Base-by-base conservation (phyloP, 2,113 vertebrate genomes). In the Oenanthe oenanthe region DNA sequence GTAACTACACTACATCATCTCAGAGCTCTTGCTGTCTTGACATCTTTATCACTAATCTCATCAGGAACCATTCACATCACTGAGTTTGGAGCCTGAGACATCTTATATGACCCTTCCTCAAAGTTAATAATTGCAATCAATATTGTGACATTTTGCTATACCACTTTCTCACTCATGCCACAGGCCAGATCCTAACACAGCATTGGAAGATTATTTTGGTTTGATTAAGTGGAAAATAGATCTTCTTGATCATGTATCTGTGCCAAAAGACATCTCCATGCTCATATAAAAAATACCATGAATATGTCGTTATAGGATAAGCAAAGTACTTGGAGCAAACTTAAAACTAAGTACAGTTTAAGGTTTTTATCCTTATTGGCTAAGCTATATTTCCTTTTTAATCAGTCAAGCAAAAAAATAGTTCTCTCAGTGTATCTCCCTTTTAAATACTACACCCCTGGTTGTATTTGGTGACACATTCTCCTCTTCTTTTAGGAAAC, bases 121-220 rank as follows among this genome's bases (percentile, higher is more conserved):
- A 87, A 94, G 82, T 91, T 84, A 95, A 81, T 95, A 96, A 92
- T 28, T 6, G 56, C 73, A 88, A 96, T 95, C 94, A 96, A 96
- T 94, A 96, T 25, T 89, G 77, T 93, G 96, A 97, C 87, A 94
- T 87, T 95, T 84, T 78, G 61, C 1, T 11, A 94, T 53, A 96
- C 26, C 82, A 74, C 60, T 84, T 89, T 71, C 12, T 54, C 61
- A 73, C 76, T 93, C 70, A 36, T 65, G 92, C 68, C 91, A 89
- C 86, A 85, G 89, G 86, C 85, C 63, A 88, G 74, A 92, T 74
- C 61, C 54, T 80, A 90, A 85, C 34, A 89, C 76, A 95, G 80
- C 42, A 66, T 1, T 18, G 68, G 57, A 32, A 95, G 42, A 77
- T 91, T 77, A 95, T 93, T 88, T 82, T 71, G 45, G 88, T 93